A percentile compares a stretch with the other conserved stretches of the same genome.
Evolutionary conservation across 2,888 invertebrate genomes (phyloP).

Genomic region (Rotaria macrura): DNA sequence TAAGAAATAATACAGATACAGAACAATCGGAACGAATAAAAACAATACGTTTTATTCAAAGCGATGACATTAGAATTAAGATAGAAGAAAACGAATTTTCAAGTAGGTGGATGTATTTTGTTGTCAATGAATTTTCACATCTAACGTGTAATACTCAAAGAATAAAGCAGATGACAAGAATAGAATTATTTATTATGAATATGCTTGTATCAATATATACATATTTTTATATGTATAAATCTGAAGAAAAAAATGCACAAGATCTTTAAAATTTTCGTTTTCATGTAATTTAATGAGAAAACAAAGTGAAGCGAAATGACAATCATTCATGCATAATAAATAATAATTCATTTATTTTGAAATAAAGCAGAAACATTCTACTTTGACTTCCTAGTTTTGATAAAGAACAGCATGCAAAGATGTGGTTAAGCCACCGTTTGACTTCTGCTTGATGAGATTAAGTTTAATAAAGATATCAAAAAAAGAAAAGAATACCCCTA

Average conservation of each 20-base stretch:
- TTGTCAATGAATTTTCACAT: background rate
- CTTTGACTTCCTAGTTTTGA: background rate
- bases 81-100: background rate
- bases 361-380: background rate
- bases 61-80: background rate
- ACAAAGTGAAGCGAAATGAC: background rate
- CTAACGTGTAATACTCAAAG: no score
- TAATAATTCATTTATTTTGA: background rate
- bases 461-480: background rate
- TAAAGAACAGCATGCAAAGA: background rate
- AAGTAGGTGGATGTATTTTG: background rate
- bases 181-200: no score
- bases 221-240: no score
- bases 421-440: background rate
- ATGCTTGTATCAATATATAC: no score
- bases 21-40: background rate
- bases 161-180: no score
- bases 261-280: no score
- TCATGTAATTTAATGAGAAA: no score
- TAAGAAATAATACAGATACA: background rate
- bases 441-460: background rate
- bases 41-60: background rate
- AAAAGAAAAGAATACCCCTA: background rate
- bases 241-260: no score
- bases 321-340: background rate